These are phyloP conservation scores for Drymodes brunneopygia DNA, from an alignment of 2,113 vertebrate species.

Conservation along the genomic window DNA sequence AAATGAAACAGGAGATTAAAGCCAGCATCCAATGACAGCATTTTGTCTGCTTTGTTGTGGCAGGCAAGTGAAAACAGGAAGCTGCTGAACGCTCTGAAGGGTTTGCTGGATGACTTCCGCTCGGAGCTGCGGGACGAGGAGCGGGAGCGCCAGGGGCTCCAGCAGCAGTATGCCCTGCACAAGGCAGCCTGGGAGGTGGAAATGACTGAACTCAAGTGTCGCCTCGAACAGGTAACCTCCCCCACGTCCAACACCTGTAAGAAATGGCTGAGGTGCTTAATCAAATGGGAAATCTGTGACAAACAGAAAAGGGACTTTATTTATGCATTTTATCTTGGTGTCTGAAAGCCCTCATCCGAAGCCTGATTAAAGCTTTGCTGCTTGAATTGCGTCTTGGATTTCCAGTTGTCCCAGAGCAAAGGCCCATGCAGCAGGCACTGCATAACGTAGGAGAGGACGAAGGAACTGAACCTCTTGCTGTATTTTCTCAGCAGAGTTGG, in stretches of 20 bases:
- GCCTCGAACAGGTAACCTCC: constrained; percentile 80
- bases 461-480: not conserved
- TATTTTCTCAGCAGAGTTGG: not conserved
- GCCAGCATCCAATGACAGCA: not conserved
- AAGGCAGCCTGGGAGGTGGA: constrained; percentile 93
- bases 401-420: not conserved
- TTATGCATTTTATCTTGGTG: not conserved
- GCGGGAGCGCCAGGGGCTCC: constrained; percentile 78
- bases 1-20: not conserved
- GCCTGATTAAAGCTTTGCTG: not conserved
- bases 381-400: not conserved
- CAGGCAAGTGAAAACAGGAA: constrained; percentile 86
- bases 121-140: constrained; percentile 85
- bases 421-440: not conserved
- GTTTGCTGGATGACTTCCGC: constrained; percentile 89
- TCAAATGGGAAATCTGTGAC: not conserved
- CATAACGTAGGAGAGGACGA: accelerated
- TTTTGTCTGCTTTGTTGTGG: not conserved
- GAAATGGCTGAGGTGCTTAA: not conserved
- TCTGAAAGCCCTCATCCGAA: not conserved
- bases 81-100: constrained; percentile 82
- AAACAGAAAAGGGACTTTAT: not conserved
- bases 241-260: accelerated
- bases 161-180: constrained; percentile 87
- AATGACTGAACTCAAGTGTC: constrained; percentile 84